Evolutionary conservation across 2,113 vertebrate genomes (phyloP), one percentile per base, ranked within the genome.

Genomic region (Poecile atricapillus): DNA sequence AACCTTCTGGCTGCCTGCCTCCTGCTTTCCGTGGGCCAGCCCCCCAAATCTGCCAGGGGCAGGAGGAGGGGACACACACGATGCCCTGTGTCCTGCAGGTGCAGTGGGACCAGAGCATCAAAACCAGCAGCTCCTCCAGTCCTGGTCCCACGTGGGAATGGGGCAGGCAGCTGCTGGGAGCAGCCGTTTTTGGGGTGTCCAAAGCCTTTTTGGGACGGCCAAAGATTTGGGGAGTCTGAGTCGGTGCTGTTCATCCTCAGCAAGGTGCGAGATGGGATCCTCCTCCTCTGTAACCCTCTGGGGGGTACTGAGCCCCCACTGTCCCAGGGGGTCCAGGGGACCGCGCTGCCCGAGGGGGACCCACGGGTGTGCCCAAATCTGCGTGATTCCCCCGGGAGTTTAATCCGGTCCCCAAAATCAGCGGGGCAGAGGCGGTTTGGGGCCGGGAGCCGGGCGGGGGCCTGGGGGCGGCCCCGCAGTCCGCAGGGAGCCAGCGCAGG

Each of bases 141-240:
- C 46, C 30, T 0, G 0, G 5, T 49, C 12, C 11, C 25, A 23
- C 35, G 19, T 0, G 0, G 28, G 15, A 39, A 37, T 10, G n/a
- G 50, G 75, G 24, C 13, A 46, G 30, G 39, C 4, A 3, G 30
- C 37, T 0, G 1, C 17, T 30, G 55, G 50, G 41, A 56, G 25
- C 13, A 31, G 63, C n/a, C 0, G 2, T 2, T 18, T 60, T 37
- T 46, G 64, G 69, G 53, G 20, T 19, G 37, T 41, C 46, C 30
- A 17, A 22, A 83, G 75, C 46, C 30, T 41, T 82, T 75, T 18
- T 53, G 39, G 53, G n/a, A 20, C 2, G 3, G 15, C 5, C 3
- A 69, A 43, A 14, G 13, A 15, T 35, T 5, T 25, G 49, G 24
- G 82, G 24, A 23, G 30, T 6, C 44, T 0, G 9, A 68, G 14